Evolutionary conservation across 2,797 vertebrate genomes (phyloP), one percentile per base, ranked within the genome.

Genomic region (Pampus argenteus): DNA sequence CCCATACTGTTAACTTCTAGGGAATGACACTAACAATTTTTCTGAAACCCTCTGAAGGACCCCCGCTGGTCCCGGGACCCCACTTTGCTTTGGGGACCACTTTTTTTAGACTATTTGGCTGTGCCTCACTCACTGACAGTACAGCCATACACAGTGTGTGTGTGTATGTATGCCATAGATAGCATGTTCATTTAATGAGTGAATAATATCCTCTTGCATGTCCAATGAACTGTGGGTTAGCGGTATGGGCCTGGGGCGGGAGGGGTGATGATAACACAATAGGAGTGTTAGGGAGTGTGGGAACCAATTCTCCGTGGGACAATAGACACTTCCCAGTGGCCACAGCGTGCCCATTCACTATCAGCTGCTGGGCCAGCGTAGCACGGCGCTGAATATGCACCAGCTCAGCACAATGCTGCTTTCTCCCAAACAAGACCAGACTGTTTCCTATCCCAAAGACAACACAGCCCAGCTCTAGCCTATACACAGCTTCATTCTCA

Each of bases 231-330:
- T 92, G 85, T 84, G 84, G 78, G 88, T 20, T 52, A 73, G 74
- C 78, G 87, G 68, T 71, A 29, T 65, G 79, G 76, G 72, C 59
- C 74, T 50, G 56, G 49, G 79, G 60, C 8, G 38, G 61, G 79
- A 28, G 66, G 60, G 74, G 48, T 65, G 59, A 72, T 51, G 29
- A 66, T 61, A 90, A 90, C 82, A 93, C 92, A 93, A 93, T 92
- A 85, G 89, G 83, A 90, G 91, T 69, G 90, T 91, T 91, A 85
- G 90, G 89, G 92, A 92, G 86, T 95, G 92, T 93, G 93, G 93
- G 92, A 93, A 95, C 92, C 92, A 61, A 94, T 93, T 94, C 91
- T 93, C 74, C 75, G 48, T 15, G 38, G 83, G 84, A 93, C 91
- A 94, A 95, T 93, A 80, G 86, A 44, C 77, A 89, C 89, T 93